These are phyloP conservation scores for Amphipoea oculea DNA, from an alignment of 2,888 invertebrate species.

Conservation along the genomic window DNA sequence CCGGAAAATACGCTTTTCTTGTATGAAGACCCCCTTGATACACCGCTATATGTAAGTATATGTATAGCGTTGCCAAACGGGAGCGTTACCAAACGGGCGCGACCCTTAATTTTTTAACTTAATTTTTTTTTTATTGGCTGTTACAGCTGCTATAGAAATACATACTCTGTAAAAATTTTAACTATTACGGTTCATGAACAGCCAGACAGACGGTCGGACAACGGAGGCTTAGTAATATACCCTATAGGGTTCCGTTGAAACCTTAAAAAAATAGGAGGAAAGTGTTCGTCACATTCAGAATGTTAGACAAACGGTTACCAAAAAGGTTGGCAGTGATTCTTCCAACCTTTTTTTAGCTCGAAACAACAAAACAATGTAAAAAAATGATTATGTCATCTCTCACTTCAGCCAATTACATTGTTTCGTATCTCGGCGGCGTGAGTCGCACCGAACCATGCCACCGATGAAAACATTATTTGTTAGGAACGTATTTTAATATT, in stretches of 20 bases:
- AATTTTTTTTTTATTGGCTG: not conserved
- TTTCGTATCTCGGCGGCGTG: slow-evolving; percentile 23
- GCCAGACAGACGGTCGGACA: not conserved
- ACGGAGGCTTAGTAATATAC: not conserved
- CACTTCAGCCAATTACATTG: slow-evolving; percentile 40
- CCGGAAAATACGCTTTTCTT: not conserved
- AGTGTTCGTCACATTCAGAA: not conserved
- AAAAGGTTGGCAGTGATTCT: not conserved
- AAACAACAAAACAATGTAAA: slow-evolving; percentile 52
- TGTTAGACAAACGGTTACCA: not conserved
- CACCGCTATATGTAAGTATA: no score
- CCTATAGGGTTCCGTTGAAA: not conserved
- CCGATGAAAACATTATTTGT: slow-evolving; percentile 75
- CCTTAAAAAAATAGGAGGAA: not conserved
- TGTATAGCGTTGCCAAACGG: no score
- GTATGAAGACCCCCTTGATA: not conserved
- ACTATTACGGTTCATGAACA: not conserved
- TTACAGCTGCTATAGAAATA: not conserved
- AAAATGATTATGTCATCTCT: slow-evolving; percentile 20
- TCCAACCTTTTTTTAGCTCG: slow-evolving; percentile 5
- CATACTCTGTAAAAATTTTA: not conserved
- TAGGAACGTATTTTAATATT: slow-evolving; percentile 79
- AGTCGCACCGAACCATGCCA: slow-evolving; percentile 51
- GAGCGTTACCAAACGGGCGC: no score
- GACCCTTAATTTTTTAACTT: not conserved